Percentiles rank a stretch among this genome's conserved stretches.
phyloP scores from a whole-genome alignment of 2,113 vertebrate species.

The Phalacrocorax aristotelis region DNA sequence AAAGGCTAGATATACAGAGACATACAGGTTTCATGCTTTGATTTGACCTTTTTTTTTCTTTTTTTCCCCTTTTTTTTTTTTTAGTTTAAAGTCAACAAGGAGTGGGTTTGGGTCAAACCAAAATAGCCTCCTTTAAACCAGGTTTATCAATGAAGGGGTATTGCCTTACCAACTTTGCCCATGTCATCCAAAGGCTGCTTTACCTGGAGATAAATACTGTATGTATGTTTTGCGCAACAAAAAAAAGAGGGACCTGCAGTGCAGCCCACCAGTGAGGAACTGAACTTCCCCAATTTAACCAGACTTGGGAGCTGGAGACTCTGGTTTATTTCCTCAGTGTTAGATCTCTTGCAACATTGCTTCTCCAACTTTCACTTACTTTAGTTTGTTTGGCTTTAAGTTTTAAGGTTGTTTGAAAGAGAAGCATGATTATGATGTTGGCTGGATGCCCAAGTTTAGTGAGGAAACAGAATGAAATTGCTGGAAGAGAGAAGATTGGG shows the following conservation, averaged over 20 bases:
- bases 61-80: background rate
- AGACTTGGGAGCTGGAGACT: background rate
- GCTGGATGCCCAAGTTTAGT: background rate
- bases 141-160: background rate
- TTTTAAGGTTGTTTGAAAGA: constrained; percentile 25
- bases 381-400: constrained; percentile 1
- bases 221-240: background rate
- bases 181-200: background rate
- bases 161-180: background rate
- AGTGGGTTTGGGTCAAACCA: background rate
- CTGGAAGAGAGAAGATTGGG: background rate
- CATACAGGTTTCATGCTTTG: background rate
- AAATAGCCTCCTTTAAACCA: background rate
- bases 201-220: background rate
- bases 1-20: background rate
- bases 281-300: background rate
- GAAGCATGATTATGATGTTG: background rate
- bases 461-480: background rate
- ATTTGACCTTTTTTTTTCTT: background rate
- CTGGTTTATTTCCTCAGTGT: background rate
- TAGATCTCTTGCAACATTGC: background rate
- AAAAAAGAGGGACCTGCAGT: background rate
- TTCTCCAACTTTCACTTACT: constrained; percentile 10
- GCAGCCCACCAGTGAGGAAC: background rate
- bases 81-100: background rate